These are phyloP conservation scores for Chlamydotis undulata DNA, from an alignment of 2,113 vertebrate genomes.

Conservation along the genomic window DNA sequence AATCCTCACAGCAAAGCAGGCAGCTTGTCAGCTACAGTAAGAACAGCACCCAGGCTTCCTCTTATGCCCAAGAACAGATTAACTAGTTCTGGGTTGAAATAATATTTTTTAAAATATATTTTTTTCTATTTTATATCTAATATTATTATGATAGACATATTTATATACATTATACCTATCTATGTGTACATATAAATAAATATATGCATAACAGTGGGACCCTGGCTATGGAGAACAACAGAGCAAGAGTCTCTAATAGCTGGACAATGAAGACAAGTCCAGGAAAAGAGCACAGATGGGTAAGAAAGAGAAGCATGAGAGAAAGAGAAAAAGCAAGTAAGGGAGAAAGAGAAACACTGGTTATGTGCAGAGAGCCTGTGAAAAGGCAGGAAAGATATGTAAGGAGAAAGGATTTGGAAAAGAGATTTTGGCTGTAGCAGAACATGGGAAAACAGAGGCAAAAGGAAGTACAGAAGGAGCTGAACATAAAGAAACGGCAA, in stretches of 20 bases:
- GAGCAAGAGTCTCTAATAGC: not conserved
- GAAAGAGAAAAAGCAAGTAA: not conserved
- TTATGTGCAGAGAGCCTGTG: not conserved
- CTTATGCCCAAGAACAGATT: not conserved
- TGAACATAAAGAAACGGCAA: not conserved
- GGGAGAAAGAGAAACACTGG: not conserved
- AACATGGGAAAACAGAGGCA: not conserved
- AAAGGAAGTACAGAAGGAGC: not conserved
- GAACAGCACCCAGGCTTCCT: not conserved
- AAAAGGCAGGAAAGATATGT: not conserved
- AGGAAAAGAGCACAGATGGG: not conserved
- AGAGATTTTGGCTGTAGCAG: not conserved
- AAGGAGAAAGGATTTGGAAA: not conserved
- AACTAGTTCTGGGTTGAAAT: not conserved
- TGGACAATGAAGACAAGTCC: not conserved
- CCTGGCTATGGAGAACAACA: not conserved
- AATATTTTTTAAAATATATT: not conserved
- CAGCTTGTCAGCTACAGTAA: not conserved
- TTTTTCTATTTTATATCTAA: no score
- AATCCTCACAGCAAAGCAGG: not conserved
- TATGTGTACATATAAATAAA: not conserved
- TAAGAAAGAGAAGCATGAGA: not conserved
- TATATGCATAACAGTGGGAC: not conserved
- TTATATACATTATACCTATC: not conserved
- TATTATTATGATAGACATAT: not conserved